Percentiles rank a stretch among this genome's conserved stretches.
These are phyloP conservation scores for Atta texana DNA, from an alignment of 1,140 invertebrate genomes.

Conservation along the genomic window DNA sequence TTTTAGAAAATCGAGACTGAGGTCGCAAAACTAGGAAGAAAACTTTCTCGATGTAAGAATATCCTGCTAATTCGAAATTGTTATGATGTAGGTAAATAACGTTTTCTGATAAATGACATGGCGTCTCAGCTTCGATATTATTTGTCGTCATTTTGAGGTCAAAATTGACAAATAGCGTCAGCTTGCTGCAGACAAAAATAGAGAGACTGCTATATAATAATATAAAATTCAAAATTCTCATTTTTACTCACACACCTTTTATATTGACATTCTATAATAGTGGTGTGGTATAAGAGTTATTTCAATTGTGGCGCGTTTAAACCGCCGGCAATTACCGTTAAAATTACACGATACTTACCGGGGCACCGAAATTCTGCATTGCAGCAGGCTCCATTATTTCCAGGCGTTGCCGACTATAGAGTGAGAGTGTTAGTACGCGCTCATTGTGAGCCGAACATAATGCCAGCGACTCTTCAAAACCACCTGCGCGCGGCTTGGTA, in stretches of 20 bases:
- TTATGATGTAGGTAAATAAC: neutral
- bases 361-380: conserved; percentile 80
- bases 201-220: neutral
- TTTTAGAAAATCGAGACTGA: conserved; percentile 20
- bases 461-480: conserved; percentile 66
- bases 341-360: conserved; percentile 83
- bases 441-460: conserved; percentile 71
- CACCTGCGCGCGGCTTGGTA: conserved; percentile 51
- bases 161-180: too few species aligned
- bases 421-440: conserved; percentile 47
- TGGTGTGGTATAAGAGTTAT: conserved; percentile 73
- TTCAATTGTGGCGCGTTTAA: conserved; percentile 80
- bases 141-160: too few species aligned
- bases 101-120: neutral
- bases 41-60: neutral
- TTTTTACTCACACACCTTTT: neutral
- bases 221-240: conserved; percentile 42
- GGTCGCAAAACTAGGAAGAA: neutral
- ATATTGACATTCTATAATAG: conserved; percentile 13
- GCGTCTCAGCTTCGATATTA: too few species aligned
- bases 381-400: conserved; percentile 81
- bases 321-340: conserved; percentile 79
- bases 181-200: neutral
- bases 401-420: conserved; percentile 51
- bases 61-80: neutral